Evolutionary conservation across 2,113 vertebrate genomes (phyloP).

Genomic region (Vulpes ferrilata): DNA sequence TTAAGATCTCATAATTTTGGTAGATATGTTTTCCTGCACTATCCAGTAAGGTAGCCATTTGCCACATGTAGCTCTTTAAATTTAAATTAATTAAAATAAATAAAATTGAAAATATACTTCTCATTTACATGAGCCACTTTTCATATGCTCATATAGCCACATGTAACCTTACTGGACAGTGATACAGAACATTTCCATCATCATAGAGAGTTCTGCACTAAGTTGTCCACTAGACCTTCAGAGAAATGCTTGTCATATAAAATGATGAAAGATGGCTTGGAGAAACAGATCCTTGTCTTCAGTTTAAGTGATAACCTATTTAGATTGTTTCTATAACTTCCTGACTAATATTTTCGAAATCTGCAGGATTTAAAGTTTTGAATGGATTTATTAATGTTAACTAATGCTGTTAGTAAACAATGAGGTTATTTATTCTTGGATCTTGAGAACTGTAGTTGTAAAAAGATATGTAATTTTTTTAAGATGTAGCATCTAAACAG

Average conservation of each 20-base stretch:
- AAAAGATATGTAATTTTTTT: slow-evolving; percentile 64
- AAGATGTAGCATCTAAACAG: slow-evolving; percentile 70
- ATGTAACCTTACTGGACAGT: neutral
- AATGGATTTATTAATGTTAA: slow-evolving; percentile 55
- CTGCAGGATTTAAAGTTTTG: slow-evolving; percentile 43
- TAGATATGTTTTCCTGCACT: slow-evolving; percentile 42
- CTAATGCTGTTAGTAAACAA: slow-evolving; percentile 55
- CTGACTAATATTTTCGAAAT: slow-evolving; percentile 57
- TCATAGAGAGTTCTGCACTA: neutral
- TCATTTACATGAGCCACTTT: neutral
- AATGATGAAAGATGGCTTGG: neutral
- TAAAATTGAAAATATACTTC: slow-evolving; percentile 38
- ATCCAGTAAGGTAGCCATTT: neutral
- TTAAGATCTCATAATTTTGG: slow-evolving; percentile 39
- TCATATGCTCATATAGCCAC: neutral
- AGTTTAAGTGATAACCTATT: slow-evolving; percentile 23
- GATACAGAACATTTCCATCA: neutral
- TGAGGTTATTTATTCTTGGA: slow-evolving; percentile 67
- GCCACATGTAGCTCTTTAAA: slow-evolving; percentile 31
- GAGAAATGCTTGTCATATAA: slow-evolving; percentile 7
- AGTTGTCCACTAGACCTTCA: neutral
- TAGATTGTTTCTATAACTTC: slow-evolving; percentile 52
- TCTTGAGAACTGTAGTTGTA: slow-evolving; percentile 52
- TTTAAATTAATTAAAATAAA: slow-evolving; percentile 36
- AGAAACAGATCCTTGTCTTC: neutral